These are phyloP conservation scores for Lemur catta DNA, from an alignment of 2,797 vertebrate species.

Conservation along the genomic window DNA sequence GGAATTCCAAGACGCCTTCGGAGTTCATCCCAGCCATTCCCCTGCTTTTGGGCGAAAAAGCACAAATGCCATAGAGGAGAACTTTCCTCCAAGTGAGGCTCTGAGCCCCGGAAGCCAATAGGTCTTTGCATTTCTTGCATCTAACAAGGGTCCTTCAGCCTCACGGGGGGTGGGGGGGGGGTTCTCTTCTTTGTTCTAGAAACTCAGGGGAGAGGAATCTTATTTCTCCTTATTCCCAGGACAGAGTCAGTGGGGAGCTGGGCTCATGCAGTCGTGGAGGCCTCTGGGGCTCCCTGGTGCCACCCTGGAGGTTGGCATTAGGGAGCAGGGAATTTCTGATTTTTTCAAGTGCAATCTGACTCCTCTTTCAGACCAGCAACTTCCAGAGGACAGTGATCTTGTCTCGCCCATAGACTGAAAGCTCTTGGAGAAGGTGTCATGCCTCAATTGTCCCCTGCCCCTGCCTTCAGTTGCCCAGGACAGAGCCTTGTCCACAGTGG, in stretches of 20 bases:
- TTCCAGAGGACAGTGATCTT: neutral
- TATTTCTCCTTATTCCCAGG: neutral
- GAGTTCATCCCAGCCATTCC: neutral
- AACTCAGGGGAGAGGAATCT: neutral
- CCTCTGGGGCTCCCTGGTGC: neutral
- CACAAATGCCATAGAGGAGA: neutral
- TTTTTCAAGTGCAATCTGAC: neutral
- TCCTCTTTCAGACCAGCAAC: neutral
- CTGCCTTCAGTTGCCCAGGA: neutral
- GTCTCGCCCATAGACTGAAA: neutral
- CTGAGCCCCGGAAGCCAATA: neutral
- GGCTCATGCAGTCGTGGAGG: neutral
- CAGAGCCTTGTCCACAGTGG: neutral
- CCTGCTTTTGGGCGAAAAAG: neutral
- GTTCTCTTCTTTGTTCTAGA: neutral
- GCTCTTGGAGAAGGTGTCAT: neutral
- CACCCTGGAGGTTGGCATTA: neutral
- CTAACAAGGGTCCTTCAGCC: neutral
- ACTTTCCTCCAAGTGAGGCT: neutral
- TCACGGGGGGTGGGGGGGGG: neutral
- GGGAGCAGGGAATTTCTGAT: neutral
- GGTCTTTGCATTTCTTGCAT: neutral
- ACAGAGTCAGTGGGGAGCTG: neutral
- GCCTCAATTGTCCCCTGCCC: accelerated
- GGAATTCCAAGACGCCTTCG: slow-evolving; percentile 47